A percentile compares a stretch with the other conserved stretches of the same genome.
Conservation (phyloP, 2,797 vertebrate genomes). For the Myiothlypis coronata region DNA sequence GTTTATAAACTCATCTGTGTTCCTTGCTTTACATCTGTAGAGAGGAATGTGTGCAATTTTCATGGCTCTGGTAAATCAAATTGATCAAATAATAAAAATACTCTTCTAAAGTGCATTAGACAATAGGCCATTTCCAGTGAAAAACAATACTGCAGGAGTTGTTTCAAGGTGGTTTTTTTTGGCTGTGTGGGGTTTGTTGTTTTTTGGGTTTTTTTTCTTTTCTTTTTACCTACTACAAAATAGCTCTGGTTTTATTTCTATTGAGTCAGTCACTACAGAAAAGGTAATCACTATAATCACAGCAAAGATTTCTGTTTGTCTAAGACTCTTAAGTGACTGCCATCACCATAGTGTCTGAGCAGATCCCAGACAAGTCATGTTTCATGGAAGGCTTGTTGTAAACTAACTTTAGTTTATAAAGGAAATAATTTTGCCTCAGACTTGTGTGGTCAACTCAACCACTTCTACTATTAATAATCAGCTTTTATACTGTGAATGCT, state of each 20-base stretch:
- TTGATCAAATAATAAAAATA: conserved; percentile 25
- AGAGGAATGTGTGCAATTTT: background rate
- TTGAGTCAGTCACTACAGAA: conserved; percentile 14
- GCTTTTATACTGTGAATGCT: background rate
- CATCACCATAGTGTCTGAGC: conserved; percentile 25
- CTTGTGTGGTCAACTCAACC: background rate
- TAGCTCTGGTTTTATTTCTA: conserved; percentile 30
- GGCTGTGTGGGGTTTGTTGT: no score
- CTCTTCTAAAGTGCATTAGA: conserved; percentile 32
- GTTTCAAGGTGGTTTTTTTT: background rate
- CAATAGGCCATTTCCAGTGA: background rate
- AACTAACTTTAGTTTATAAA: background rate
- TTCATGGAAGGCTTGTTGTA: background rate
- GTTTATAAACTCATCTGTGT: conserved; percentile 24
- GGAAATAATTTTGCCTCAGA: background rate
- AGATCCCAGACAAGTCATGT: background rate
- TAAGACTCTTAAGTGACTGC: conserved; percentile 23
- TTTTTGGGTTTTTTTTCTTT: background rate
- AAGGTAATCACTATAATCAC: conserved; percentile 24
- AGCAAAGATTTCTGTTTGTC: conserved; percentile 48
- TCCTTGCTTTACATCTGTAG: background rate
- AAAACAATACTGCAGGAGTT: conserved; percentile 12
- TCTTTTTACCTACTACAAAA: background rate
- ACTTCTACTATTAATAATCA: background rate
- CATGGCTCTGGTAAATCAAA: background rate